Evolutionary conservation across 2,888 invertebrate genomes (phyloP), one percentile per base, ranked within the genome.

Genomic region (Zhuqinia jingwanae): DNA sequence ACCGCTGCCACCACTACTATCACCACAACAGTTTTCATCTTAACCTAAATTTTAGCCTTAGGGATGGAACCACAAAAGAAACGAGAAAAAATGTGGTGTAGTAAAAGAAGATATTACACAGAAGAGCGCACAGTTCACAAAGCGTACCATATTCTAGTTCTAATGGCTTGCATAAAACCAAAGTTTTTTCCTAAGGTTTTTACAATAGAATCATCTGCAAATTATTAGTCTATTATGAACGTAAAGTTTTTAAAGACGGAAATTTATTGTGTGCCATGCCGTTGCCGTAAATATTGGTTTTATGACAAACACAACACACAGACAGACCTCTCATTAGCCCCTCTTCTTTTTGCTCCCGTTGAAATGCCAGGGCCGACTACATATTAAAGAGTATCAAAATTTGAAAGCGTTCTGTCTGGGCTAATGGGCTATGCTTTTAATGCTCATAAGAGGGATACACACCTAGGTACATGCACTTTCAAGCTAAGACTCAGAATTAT

Each of bases 171-270:
- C 6, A 1, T 47, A 60, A 17, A 0, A 47, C n/a, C n/a, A 42
- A 25, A 22, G 25, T 68, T 68, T 50, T 42, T 25, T 73, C 25
- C 17, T 42, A n/a, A n/a, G 22, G 11, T 13, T 30, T 47, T 36
- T 2, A 73, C 81, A 81, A 70, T 17, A 81, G 80, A 70, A 50
- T 81, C 53, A 58, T 81, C 81, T 81, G 81, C 70, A 81, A 81
- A 81, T 81, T 73, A 81, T 42, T 70, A 81, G 81, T 70, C 81
- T 60, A 60, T 73, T 81, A 81, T 73, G 45, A 81, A 60, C 73
- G 73, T 42, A 11, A 30, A 53, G 30, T 56, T 76, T 76, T 53
- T 80, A 77, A 53, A 80, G 53, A 36, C 27, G 70, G 47, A 47
- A 45, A 47, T 70, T 70, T 45, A 70, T 70, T 70, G 47, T 70